These are phyloP conservation scores for Tenthredo mesomela DNA, from an alignment of 2,888 invertebrate genomes.

Conservation along the genomic window DNA sequence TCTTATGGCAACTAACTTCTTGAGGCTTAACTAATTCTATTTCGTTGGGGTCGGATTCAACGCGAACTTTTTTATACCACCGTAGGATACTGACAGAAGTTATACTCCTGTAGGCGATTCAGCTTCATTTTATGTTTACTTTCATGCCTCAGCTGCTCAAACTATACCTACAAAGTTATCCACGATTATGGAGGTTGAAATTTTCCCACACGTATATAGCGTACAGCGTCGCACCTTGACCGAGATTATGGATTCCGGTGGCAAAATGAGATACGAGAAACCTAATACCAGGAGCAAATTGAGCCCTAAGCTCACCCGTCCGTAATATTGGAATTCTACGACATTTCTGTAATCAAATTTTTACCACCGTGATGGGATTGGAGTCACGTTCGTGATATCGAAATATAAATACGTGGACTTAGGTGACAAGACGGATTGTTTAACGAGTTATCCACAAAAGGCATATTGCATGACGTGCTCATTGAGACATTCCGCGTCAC, in stretches of 20 bases:
- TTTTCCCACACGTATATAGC: neutral
- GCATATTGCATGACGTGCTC: neutral
- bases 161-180: neutral
- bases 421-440: neutral
- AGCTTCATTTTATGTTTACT: neutral
- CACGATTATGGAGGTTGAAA: slow-evolving; percentile 8
- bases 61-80: neutral
- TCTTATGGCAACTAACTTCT: neutral
- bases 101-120: neutral
- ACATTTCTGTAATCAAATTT: slow-evolving; percentile 61
- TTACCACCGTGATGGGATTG: slow-evolving; percentile 15
- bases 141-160: slow-evolving; percentile 23
- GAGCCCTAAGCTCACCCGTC: slow-evolving; percentile 54
- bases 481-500: no score
- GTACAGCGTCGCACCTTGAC: slow-evolving; percentile 4
- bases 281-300: slow-evolving; percentile 27
- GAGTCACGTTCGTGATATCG: neutral
- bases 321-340: slow-evolving; percentile 63
- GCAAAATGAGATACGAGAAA: slow-evolving; percentile 13
- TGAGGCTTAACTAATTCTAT: slow-evolving; percentile 25
- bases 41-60: slow-evolving; percentile 7
- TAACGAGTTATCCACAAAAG: neutral
- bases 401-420: neutral
- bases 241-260: slow-evolving; percentile 27
- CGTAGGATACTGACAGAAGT: neutral